Conservation (phyloP, 2,888 invertebrate species). For the Stenchaetothrips biformis region DNA sequence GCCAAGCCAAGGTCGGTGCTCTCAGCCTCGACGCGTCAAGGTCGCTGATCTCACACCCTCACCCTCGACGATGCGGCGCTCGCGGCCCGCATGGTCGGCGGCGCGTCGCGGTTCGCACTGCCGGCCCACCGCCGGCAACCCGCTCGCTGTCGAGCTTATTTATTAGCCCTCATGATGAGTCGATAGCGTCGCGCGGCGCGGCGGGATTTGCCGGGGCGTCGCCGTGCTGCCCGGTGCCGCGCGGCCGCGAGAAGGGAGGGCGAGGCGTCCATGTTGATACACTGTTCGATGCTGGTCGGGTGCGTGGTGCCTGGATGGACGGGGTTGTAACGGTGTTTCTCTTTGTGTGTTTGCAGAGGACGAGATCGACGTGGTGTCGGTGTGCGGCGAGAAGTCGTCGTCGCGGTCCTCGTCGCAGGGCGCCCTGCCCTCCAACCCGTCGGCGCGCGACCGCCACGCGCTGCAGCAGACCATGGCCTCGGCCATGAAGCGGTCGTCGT, state of each 20-base stretch:
- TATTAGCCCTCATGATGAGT: conserved; percentile 29
- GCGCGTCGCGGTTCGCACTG: conserved; percentile 37
- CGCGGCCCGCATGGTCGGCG: neutral
- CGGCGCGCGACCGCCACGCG: conserved; percentile 62
- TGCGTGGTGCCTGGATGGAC: neutral
- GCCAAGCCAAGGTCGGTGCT: conserved; percentile 28
- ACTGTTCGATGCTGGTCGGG: neutral
- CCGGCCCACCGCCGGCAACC: conserved; percentile 27
- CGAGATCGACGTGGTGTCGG: conserved; percentile 78
- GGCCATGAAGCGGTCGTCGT: conserved; percentile 33
- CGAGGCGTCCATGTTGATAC: neutral
- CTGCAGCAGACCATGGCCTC: conserved; percentile 46
- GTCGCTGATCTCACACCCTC: conserved; percentile 26
- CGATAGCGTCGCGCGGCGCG: conserved; percentile 32
- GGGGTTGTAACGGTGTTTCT: conserved; percentile 29
- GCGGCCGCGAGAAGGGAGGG: no score
- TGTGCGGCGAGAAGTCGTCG: conserved; percentile 50
- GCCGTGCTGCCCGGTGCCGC: neutral
- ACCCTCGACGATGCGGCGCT: conserved; percentile 29
- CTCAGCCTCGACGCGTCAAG: conserved; percentile 22
- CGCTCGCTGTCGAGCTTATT: conserved; percentile 27
- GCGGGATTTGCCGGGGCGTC: neutral
- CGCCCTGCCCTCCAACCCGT: conserved; percentile 63
- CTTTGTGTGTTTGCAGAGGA: conserved; percentile 55
- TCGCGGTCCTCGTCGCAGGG: conserved; percentile 40